Evolutionary conservation across 2,888 invertebrate genomes (phyloP), one percentile per base, ranked within the genome.

Genomic region (Sphaerophoria rueppellii): DNA sequence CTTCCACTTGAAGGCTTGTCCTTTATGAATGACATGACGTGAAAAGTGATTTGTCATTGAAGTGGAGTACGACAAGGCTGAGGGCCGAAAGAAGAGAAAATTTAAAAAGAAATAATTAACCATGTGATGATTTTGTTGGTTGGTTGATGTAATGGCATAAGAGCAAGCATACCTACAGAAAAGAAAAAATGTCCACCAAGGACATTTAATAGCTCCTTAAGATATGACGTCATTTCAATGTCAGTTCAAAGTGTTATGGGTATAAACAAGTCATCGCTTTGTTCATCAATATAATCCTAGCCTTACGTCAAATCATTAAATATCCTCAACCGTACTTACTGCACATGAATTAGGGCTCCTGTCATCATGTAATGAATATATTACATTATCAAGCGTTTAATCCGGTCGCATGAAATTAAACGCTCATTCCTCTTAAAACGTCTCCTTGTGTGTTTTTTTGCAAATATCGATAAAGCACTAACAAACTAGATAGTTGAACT

Each of bases 401-500:
- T 65, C 34, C 37, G 6, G 16, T 24, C 52, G 35, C 35, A 67
- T 67, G 52, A 52, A 67, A 67, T 67, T 67, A 67, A 67, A 67
- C 65, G 52, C 52, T 67, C 16, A 24, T 2, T 5, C 5, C 24
- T 46, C 46, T 48, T 11, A 34, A 63, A 46, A 4, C 32, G 48
- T 71, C 5, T 63, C 4, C 50, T 14, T 11, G 9, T 60, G 11
- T 58, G 48, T 61, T 12, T 12, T 6, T 60, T 34, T n/a, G 12
- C 14, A n/a, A 35, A 43, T 46, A 34, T 11, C 0, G 32, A 32
- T 32, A 43, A 34, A 52, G 9, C 58, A 70, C 55, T 67, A 16
- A 73, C 67, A 55, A 61, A 73, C 60, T 73, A 73, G 73, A 79
- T 79, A 79, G 72, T 79, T 79, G 78, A 79, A 79, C 72, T 79